A percentile compares a stretch with the other conserved stretches of the same genome.
Conservation (phyloP, 2,888 invertebrate species). For the Ormyrus rosae region DNA sequence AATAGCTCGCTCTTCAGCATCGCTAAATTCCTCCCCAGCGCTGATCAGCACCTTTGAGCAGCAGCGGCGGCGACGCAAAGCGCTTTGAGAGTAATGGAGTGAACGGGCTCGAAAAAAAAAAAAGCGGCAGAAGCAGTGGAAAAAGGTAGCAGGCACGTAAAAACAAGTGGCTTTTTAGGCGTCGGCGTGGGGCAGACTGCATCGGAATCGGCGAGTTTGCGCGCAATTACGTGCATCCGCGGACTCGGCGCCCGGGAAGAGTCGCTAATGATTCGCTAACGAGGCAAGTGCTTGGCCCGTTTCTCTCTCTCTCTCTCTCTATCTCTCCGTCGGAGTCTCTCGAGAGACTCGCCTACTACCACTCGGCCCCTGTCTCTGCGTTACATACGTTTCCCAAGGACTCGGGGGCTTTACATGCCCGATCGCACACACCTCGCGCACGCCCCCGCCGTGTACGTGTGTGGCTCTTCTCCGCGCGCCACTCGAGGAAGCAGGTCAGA, state of each 20-base stretch:
- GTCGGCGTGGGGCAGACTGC: background rate
- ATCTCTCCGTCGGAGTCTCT: constrained; percentile 14
- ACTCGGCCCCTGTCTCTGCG: background rate
- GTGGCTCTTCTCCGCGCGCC: background rate
- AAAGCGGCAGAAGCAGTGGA: background rate
- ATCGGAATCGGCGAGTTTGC: constrained; percentile 48
- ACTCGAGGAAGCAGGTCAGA: constrained; percentile 38
- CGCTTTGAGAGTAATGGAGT: background rate
- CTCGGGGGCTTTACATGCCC: constrained; percentile 20
- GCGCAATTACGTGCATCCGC: constrained; percentile 41
- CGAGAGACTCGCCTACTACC: constrained; percentile 7
- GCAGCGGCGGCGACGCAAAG: too few relatives aligned
- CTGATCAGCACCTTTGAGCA: background rate
- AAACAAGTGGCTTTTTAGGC: constrained; percentile 37
- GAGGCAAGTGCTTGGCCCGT: constrained; percentile 67
- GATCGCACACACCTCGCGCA: constrained; percentile 35
- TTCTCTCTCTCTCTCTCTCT: constrained; percentile 26
- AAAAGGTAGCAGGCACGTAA: background rate
- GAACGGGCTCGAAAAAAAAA: background rate
- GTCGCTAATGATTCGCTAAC: constrained; percentile 71
- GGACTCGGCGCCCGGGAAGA: constrained; percentile 54
- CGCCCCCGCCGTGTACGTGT: background rate
- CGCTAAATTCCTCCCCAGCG: too few relatives aligned
- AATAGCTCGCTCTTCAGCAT: too few relatives aligned
- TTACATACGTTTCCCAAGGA: constrained; percentile 22